These are phyloP conservation scores for Chauna torquata DNA, from an alignment of 2,113 vertebrate genomes.

Conservation along the genomic window DNA sequence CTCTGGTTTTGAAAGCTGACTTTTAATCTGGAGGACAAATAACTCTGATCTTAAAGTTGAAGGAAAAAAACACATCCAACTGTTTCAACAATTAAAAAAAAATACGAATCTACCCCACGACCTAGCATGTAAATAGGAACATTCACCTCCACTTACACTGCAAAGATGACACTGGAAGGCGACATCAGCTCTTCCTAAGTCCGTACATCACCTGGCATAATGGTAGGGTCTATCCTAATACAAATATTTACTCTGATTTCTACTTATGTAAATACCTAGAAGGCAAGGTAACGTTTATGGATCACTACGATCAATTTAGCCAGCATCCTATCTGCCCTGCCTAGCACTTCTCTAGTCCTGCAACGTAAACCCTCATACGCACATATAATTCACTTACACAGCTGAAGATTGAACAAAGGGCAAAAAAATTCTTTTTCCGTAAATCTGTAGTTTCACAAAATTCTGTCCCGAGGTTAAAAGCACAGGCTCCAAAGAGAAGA, in stretches of 20 bases:
- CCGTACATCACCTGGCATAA: background rate
- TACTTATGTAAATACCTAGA: background rate
- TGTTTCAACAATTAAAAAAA: background rate
- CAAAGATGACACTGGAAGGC: background rate
- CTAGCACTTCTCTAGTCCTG: background rate
- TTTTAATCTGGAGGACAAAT: slow-evolving; percentile 56
- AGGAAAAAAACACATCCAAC: background rate
- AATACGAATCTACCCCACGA: background rate
- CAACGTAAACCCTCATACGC: background rate
- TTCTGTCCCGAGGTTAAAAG: background rate
- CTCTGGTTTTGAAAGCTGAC: slow-evolving; percentile 28
- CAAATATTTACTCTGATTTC: slow-evolving; percentile 51
- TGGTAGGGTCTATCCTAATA: background rate
- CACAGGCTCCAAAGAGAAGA: background rate
- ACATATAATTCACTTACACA: background rate
- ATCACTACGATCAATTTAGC: background rate
- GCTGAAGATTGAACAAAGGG: background rate
- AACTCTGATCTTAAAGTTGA: slow-evolving; percentile 5
- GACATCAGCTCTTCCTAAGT: background rate
- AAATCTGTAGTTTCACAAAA: background rate
- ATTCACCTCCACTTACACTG: background rate
- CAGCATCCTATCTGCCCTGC: background rate
- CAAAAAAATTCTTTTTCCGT: background rate
- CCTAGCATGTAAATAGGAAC: background rate
- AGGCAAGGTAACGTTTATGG: background rate